Evolutionary conservation across 2,113 vertebrate genomes (phyloP).

Genomic region (Ariopsis seemanni): DNA sequence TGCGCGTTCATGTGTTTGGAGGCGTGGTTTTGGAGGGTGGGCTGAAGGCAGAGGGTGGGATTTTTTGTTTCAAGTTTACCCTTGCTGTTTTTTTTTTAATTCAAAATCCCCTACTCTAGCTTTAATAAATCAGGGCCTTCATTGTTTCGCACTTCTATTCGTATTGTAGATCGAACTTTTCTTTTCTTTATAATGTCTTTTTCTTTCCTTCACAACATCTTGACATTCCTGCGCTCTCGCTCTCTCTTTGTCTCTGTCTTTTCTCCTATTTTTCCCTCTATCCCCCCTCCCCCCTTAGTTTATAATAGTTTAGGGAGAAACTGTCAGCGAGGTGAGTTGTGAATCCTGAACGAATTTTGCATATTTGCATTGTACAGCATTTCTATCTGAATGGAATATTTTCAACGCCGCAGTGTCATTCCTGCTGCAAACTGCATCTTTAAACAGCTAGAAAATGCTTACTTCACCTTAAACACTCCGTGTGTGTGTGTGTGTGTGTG

Average conservation of each 20-base stretch:
- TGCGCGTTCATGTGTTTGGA: too few relatives aligned
- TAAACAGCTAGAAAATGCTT: constrained; percentile 24
- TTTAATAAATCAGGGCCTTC: neutral
- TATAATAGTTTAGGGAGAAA: constrained; percentile 33
- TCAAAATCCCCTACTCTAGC: too few relatives aligned
- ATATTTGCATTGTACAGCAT: constrained; percentile 47
- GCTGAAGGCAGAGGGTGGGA: too few relatives aligned
- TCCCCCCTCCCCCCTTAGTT: neutral
- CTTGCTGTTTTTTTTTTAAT: too few relatives aligned
- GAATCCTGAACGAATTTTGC: constrained; percentile 36
- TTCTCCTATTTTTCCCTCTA: neutral
- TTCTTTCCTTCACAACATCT: neutral
- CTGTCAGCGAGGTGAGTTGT: constrained; percentile 22
- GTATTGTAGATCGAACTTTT: neutral
- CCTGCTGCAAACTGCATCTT: neutral
- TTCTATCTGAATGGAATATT: constrained; percentile 46
- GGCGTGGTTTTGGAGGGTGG: too few relatives aligned
- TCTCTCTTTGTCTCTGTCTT: neutral
- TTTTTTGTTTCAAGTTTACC: too few relatives aligned
- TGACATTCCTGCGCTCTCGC: neutral
- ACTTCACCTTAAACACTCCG: constrained; percentile 2
- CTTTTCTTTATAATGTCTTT: neutral
- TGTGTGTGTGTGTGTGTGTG: neutral
- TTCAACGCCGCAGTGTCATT: constrained; percentile 27
- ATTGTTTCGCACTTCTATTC: neutral